Evolutionary conservation across 2,888 invertebrate species (phyloP), one percentile per base, ranked within the genome.

Genomic region (Apocheima hispidaria): DNA sequence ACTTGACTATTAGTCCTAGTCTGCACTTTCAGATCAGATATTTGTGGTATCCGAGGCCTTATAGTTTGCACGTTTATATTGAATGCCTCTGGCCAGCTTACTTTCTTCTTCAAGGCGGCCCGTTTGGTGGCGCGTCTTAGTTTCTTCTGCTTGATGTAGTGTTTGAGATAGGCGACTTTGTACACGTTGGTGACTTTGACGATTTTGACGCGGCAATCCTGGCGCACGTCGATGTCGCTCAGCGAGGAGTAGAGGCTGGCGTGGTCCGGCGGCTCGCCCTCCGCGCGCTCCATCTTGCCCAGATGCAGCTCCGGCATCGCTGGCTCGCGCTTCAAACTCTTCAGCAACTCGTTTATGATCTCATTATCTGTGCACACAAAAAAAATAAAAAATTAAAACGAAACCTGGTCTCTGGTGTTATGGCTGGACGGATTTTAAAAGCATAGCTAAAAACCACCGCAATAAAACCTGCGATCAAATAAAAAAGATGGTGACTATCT

Each of bases 181-280:
- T 89, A 92, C 16, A 92, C 87, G 65, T 90, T 92, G 54, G 90
- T 91, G 40, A 92, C 88, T 80, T 86, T 87, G 48, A 91, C 83
- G 52, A 92, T 87, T 72, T 89, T 90, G 53, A 91, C 83, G 35
- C 80, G 82, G 68, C 84, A 88, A 48, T 89, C 87, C 48, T 82
- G 79, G 38, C 82, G 79, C 30, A 74, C 57, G 38, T 86, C 85
- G 12, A 66, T 65, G 40, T 86, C 87, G 68, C 81, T 83, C 4
- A 81, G 60, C 1, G 87, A 80, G 0, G 86, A 84, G 71, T 86
- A 86, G 1, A 84, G 72, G 73, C 83, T 87, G 68, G 78, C 40
- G 12, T 63, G 72, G 18, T 83, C 86, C 0, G 73, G 12, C 63
- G 44, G 3, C 7, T 83, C 82, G 16, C 68, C 68, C 23, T 68